Evolutionary conservation across 2,113 vertebrate genomes (phyloP).

Genomic region (Tinamus guttatus): DNA sequence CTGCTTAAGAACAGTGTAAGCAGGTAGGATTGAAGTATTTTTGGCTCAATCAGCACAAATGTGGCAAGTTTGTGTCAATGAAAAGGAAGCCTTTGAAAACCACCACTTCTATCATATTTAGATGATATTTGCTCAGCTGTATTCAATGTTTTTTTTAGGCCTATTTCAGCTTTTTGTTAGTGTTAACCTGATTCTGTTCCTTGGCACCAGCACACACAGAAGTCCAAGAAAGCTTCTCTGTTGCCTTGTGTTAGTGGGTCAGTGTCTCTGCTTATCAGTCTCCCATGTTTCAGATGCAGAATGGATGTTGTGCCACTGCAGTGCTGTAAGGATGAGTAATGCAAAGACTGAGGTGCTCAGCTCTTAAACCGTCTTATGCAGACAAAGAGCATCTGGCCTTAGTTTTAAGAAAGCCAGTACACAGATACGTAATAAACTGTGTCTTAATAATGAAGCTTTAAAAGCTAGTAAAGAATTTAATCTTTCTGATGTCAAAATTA

Average conservation of each 20-base stretch:
- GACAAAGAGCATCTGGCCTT: background rate
- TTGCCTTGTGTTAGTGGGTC: background rate
- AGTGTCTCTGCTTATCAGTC: background rate
- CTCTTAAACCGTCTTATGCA: background rate
- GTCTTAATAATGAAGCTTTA: background rate
- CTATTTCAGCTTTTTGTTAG: background rate
- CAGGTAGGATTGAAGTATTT: background rate
- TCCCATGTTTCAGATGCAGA: background rate
- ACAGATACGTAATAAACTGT: background rate
- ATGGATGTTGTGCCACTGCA: background rate
- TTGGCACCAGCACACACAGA: background rate
- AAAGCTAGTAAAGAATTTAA: background rate
- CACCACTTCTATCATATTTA: background rate
- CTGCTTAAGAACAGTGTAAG: background rate
- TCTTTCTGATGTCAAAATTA: background rate
- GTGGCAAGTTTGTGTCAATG: slow-evolving; percentile 6
- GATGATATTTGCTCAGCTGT: slow-evolving; percentile 19
- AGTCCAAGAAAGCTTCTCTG: background rate
- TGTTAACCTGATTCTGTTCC: background rate
- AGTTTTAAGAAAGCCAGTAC: background rate
- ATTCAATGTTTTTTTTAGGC: background rate
- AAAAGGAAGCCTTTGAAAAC: slow-evolving; percentile 9
- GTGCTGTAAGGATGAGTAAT: background rate
- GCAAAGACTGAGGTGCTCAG: background rate
- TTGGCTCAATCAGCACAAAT: background rate